Percentiles rank a stretch among this genome's conserved stretches.
phyloP scores from a whole-genome alignment of 2,113 vertebrate species.

The Anolis sagrei region DNA sequence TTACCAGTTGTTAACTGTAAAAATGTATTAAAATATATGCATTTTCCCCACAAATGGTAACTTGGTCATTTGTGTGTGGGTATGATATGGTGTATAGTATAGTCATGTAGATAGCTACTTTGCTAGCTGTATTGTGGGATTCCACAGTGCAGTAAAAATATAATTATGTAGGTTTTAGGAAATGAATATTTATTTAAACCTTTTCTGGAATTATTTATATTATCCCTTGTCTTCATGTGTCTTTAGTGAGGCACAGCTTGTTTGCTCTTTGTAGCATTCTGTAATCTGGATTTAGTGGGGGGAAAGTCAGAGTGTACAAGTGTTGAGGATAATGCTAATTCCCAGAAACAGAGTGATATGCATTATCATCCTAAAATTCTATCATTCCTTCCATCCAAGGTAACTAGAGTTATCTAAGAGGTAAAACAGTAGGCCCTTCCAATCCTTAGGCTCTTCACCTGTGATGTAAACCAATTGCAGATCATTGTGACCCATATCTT shows the following conservation, averaged over 20 bases:
- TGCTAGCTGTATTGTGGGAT: neutral
- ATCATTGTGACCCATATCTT: too few species aligned
- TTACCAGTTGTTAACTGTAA: constrained; percentile 47
- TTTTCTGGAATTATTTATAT: neutral
- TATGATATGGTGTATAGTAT: too few species aligned
- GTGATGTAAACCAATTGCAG: too few species aligned
- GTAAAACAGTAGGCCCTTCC: too few species aligned
- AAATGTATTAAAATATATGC: constrained; percentile 55
- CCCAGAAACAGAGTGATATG: neutral
- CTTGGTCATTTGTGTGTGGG: constrained; percentile 13
- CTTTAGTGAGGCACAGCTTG: neutral
- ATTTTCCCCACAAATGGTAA: constrained; percentile 30
- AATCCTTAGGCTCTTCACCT: too few species aligned
- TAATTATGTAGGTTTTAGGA: neutral
- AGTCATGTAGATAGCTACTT: constrained; percentile 26
- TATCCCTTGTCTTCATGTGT: neutral
- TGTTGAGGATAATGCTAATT: neutral
- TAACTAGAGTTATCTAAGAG: neutral
- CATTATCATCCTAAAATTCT: neutral
- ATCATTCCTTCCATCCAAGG: neutral
- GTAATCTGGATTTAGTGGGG: neutral
- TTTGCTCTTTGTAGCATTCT: constrained; percentile 49
- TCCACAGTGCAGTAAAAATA: neutral
- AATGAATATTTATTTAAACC: neutral
- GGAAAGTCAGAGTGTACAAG: neutral